phyloP scores from a whole-genome alignment of 2,797 vertebrate species.

The Echeneis naucrates region DNA sequence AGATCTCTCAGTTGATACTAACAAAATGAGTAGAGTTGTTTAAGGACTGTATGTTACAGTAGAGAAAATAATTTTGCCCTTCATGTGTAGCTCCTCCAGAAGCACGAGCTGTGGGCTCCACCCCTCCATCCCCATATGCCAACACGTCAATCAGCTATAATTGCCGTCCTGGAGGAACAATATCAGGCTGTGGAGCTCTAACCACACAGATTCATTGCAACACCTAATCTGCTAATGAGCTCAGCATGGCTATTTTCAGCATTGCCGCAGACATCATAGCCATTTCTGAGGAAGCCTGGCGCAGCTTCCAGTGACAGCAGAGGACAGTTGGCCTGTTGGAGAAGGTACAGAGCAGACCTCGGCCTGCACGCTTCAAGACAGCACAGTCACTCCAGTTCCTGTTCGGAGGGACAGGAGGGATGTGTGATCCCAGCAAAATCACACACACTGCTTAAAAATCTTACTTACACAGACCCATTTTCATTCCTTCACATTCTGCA shows the following conservation, averaged over 20 bases:
- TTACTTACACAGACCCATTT: slow-evolving; percentile 30
- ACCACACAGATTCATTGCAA: slow-evolving; percentile 90
- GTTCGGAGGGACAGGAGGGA: slow-evolving; percentile 48
- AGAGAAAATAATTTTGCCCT: slow-evolving; percentile 86
- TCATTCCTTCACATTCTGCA: slow-evolving; percentile 33
- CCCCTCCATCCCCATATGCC: slow-evolving; percentile 84
- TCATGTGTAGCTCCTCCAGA: slow-evolving; percentile 85
- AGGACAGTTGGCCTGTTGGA: slow-evolving; percentile 83
- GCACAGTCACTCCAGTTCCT: slow-evolving; percentile 57
- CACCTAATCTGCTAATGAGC: slow-evolving; percentile 95
- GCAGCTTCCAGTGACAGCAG: slow-evolving; percentile 86
- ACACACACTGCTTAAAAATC: slow-evolving; percentile 48
- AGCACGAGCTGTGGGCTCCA: slow-evolving; percentile 80
- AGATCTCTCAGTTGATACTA: slow-evolving; percentile 13
- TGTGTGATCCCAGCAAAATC: slow-evolving; percentile 42
- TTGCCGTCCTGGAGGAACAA: slow-evolving; percentile 91
- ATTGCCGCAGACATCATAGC: slow-evolving; percentile 75
- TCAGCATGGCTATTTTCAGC: slow-evolving; percentile 89
- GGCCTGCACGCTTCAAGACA: slow-evolving; percentile 64
- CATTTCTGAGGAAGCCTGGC: slow-evolving; percentile 71
- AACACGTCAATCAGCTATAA: slow-evolving; percentile 95
- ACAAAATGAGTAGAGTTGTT: slow-evolving; percentile 39
- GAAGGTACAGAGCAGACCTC: slow-evolving; percentile 69
- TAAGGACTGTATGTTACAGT: slow-evolving; percentile 32
- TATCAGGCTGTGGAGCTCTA: slow-evolving; percentile 84